Conservation (phyloP, 2,888 invertebrate genomes). For the Rotaria macrura region DNA sequence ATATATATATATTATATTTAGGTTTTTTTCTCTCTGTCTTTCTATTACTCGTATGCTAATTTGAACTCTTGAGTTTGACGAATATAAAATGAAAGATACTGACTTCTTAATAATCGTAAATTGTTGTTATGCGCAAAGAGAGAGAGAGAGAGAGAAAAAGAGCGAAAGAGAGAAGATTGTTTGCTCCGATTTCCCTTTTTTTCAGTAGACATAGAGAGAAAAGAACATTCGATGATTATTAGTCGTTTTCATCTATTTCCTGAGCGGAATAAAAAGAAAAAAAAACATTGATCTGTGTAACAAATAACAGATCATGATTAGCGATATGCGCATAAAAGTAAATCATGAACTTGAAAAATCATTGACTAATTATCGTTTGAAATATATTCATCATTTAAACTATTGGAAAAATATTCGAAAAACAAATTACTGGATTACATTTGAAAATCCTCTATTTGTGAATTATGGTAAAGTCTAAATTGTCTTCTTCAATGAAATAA, state of each 20-base stretch:
- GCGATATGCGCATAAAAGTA: not conserved
- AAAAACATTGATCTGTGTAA: not conserved
- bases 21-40: not conserved
- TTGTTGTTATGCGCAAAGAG: not conserved
- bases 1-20: not conserved
- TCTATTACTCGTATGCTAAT: not conserved
- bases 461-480: not conserved
- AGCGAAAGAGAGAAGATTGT: not conserved
- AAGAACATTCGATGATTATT: not conserved
- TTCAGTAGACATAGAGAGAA: not conserved
- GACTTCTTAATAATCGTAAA: conserved; percentile 11
- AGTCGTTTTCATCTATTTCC: not conserved
- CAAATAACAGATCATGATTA: not conserved
- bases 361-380: not conserved
- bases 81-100: not conserved
- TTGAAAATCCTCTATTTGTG: not conserved
- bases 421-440: not conserved
- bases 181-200: not conserved
- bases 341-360: not conserved
- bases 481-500: not conserved
- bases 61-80: not conserved
- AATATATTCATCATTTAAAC: not conserved
- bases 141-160: not conserved
- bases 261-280: not conserved
- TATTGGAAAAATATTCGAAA: not conserved